A percentile compares a stretch with the other conserved stretches of the same genome.
phyloP scores from a whole-genome alignment of 1,140 invertebrate species.

The Bombyx mandarina region DNA sequence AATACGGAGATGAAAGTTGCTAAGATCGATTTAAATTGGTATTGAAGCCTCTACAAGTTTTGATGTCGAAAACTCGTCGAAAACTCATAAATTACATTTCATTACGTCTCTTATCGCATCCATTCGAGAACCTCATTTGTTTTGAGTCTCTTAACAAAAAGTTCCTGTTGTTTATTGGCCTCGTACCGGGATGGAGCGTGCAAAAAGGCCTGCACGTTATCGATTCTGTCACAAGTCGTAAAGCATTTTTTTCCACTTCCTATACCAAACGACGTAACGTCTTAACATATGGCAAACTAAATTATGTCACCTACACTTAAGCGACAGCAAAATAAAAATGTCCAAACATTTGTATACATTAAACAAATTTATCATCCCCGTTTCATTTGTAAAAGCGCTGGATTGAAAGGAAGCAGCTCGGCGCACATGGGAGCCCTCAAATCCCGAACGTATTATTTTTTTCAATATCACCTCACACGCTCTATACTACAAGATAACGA shows the following conservation, averaged over 20 bases:
- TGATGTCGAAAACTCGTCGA: too few relatives aligned
- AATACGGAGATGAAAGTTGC: too few relatives aligned
- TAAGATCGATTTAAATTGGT: too few relatives aligned
- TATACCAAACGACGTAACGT: constrained; percentile 47
- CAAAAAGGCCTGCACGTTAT: constrained; percentile 47
- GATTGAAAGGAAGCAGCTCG: constrained; percentile 60
- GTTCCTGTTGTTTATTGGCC: constrained; percentile 23
- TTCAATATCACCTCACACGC: constrained; percentile 53
- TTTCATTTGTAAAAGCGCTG: constrained; percentile 45
- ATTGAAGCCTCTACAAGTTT: too few relatives aligned
- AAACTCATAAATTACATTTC: not conserved
- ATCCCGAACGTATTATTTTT: constrained; percentile 65
- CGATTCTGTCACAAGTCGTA: constrained; percentile 54
- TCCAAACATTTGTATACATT: constrained; percentile 71
- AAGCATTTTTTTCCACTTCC: constrained; percentile 63
- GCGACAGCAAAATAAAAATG: constrained; percentile 68
- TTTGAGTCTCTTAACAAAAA: constrained; percentile 25
- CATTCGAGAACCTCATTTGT: constrained; percentile 36
- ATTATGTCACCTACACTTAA: constrained; percentile 66
- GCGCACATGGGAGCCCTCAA: constrained; percentile 59
- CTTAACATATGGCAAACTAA: constrained; percentile 66
- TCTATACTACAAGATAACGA: constrained; percentile 59
- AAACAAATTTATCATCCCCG: constrained; percentile 68
- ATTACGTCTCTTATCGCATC: constrained; percentile 12
- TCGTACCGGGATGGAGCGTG: constrained; percentile 31